phyloP scores from a whole-genome alignment of 2,888 invertebrate species.

The Sphinx pinastri region DNA sequence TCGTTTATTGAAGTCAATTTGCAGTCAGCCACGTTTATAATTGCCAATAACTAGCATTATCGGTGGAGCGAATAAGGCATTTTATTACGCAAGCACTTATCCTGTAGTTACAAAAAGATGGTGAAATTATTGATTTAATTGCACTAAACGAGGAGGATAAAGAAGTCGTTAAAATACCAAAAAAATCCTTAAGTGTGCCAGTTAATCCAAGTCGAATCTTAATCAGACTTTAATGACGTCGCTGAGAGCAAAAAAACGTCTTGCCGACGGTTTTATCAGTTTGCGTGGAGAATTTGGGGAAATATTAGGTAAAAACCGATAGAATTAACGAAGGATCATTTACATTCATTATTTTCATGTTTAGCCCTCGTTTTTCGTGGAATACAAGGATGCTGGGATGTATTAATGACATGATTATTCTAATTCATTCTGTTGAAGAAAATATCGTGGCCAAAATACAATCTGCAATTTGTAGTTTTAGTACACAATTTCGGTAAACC shows the following conservation, averaged over 20 bases:
- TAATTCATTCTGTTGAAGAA: too few species aligned
- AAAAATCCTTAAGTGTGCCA: slow-evolving; percentile 57
- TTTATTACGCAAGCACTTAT: neutral
- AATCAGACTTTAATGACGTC: slow-evolving; percentile 61
- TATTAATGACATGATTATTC: neutral
- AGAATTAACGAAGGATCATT: slow-evolving; percentile 46
- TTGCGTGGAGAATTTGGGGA: slow-evolving; percentile 37
- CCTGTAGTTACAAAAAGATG: neutral
- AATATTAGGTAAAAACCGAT: slow-evolving; percentile 44
- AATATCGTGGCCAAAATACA: too few species aligned
- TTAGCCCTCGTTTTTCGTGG: slow-evolving; percentile 46
- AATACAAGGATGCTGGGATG: neutral
- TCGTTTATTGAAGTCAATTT: slow-evolving; percentile 28
- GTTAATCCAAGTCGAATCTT: slow-evolving; percentile 65
- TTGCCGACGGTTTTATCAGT: slow-evolving; percentile 38
- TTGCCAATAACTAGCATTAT: slow-evolving; percentile 35
- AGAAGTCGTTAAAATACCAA: slow-evolving; percentile 62
- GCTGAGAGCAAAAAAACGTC: slow-evolving; percentile 46
- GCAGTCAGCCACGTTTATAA: slow-evolving; percentile 31
- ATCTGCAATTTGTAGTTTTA: too few species aligned
- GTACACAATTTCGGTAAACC: too few species aligned
- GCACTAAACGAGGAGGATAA: slow-evolving; percentile 49
- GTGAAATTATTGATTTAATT: slow-evolving; percentile 49
- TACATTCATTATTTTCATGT: slow-evolving; percentile 37
- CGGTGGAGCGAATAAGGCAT: slow-evolving; percentile 27